phyloP scores from a whole-genome alignment of 2,113 vertebrate species.

The Oryzias melastigma region DNA sequence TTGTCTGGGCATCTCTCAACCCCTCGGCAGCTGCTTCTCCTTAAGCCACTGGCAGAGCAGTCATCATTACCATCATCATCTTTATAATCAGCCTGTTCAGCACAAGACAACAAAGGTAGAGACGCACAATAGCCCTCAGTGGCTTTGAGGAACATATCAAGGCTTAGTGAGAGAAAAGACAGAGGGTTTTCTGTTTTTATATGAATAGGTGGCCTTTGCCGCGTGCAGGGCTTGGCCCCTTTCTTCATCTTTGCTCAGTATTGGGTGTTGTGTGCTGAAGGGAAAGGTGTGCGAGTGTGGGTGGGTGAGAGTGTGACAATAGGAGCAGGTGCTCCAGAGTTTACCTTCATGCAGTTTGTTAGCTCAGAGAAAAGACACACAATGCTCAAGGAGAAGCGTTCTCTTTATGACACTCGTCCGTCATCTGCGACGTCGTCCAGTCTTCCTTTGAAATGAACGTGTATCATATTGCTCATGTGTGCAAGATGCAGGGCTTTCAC shows the following conservation, averaged over 20 bases:
- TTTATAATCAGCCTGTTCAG: slow-evolving; percentile 66
- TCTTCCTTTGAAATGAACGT: slow-evolving; percentile 36
- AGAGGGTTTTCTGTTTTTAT: slow-evolving; percentile 55
- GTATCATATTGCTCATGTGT: slow-evolving; percentile 38
- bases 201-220: slow-evolving; percentile 62
- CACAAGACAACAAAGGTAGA: slow-evolving; percentile 67
- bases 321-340: slow-evolving; percentile 68
- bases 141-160: slow-evolving; percentile 72
- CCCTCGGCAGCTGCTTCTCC: slow-evolving; percentile 74
- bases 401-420: slow-evolving; percentile 38
- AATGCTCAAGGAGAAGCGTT: slow-evolving; percentile 57
- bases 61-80: slow-evolving; percentile 62
- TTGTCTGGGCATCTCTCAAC: slow-evolving; percentile 65
- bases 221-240: slow-evolving; percentile 56
- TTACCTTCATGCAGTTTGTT: slow-evolving; percentile 68
- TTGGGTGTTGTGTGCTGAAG: slow-evolving; percentile 76
- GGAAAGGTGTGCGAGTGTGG: slow-evolving; percentile 68
- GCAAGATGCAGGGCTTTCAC: slow-evolving; percentile 23
- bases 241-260: slow-evolving; percentile 76
- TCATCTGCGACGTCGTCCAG: slow-evolving; percentile 39
- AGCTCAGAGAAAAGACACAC: slow-evolving; percentile 63
- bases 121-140: slow-evolving; percentile 58
- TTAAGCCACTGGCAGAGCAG: slow-evolving; percentile 58
- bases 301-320: slow-evolving; percentile 61
- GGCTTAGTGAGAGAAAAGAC: slow-evolving; percentile 69